phyloP scores from a whole-genome alignment of 2,113 vertebrate genomes.

The Tyto alba region DNA sequence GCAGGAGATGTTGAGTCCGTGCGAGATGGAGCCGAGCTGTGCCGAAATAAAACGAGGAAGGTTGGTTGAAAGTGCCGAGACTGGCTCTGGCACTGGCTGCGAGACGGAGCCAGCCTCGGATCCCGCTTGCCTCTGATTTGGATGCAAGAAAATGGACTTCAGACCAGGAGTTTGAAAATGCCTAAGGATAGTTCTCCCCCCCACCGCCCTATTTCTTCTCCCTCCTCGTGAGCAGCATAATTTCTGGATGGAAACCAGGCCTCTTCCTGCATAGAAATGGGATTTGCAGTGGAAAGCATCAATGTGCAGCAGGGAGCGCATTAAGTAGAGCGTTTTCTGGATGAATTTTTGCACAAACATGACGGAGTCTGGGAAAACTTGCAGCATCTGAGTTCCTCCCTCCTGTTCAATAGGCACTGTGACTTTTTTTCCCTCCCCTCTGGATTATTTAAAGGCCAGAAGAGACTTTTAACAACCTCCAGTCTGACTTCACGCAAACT shows the following conservation, averaged over 20 bases:
- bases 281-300: not conserved
- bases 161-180: not conserved
- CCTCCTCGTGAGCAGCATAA: not conserved
- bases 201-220: not conserved
- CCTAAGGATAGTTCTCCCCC: not conserved
- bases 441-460: not conserved
- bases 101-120: not conserved
- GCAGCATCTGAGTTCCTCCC: not conserved
- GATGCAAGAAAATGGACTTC: not conserved
- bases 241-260: slow-evolving; percentile 8
- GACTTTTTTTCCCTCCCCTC: not conserved
- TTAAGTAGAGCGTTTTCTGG: not conserved
- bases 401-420: not conserved
- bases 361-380: not conserved
- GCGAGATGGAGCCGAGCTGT: not conserved
- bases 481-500: rapidly evolving
- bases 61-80: not conserved
- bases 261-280: not conserved
- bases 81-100: not conserved
- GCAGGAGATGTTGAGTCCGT: not conserved
- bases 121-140: not conserved
- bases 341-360: not conserved
- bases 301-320: not conserved
- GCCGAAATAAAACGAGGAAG: not conserved
- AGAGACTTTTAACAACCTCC: not conserved